Evolutionary conservation across 2,797 vertebrate genomes (phyloP).

Genomic region (Tragopan temminckii): DNA sequence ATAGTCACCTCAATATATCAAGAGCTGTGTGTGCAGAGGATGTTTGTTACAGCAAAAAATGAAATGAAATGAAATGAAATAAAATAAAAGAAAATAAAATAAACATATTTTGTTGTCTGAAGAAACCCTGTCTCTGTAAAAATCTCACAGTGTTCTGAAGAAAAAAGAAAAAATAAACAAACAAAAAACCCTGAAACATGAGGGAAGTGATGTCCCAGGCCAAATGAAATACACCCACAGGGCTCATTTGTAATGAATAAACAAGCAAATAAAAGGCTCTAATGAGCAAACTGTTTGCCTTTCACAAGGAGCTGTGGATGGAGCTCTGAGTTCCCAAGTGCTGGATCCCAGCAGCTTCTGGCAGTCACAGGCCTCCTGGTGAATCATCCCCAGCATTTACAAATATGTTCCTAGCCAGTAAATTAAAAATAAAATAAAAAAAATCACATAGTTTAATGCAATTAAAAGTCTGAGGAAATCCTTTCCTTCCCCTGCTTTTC

Average conservation of each 20-base stretch:
- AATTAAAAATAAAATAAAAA: neutral
- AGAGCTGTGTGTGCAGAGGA: neutral
- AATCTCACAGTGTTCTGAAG: neutral
- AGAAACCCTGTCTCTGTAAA: neutral
- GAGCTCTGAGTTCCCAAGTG: fast-evolving
- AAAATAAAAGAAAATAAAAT: neutral
- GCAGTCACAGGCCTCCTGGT: fast-evolving
- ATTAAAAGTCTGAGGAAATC: neutral
- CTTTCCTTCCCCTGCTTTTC: neutral
- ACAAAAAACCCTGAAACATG: neutral
- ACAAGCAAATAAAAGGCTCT: neutral
- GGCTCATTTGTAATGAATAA: neutral
- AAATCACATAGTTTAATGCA: neutral
- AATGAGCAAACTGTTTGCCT: neutral
- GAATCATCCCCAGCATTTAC: neutral
- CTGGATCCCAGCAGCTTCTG: neutral
- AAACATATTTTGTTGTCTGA: neutral
- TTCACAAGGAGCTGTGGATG: neutral
- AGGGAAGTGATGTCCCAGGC: neutral
- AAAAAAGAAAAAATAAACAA: neutral
- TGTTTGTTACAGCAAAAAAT: neutral
- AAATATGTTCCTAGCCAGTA: neutral
- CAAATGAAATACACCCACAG: neutral
- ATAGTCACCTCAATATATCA: neutral
- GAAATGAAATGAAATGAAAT: fast-evolving